phyloP scores from a whole-genome alignment of 1,140 invertebrate genomes.

The Leptopilina boulardi region DNA sequence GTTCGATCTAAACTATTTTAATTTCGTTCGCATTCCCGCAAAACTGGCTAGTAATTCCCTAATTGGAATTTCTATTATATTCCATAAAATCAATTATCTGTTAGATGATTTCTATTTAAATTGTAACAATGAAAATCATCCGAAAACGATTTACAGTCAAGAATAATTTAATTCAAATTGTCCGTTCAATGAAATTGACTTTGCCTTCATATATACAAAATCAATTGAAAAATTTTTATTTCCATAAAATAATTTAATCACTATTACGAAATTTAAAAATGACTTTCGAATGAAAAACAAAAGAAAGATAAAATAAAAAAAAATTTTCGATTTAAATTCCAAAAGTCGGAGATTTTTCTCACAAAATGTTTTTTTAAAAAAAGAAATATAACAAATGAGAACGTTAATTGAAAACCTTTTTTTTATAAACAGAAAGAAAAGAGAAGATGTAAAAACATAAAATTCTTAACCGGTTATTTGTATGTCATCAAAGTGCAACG shows the following conservation, averaged over 20 bases:
- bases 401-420: neutral
- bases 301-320: too few relatives aligned
- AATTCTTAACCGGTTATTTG: constrained; percentile 18
- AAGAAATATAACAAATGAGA: neutral
- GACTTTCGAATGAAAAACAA: too few relatives aligned
- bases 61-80: neutral
- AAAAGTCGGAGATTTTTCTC: too few relatives aligned
- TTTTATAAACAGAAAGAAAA: constrained; percentile 1
- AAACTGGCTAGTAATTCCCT: neutral
- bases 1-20: constrained; percentile 31
- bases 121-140: neutral
- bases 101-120: neutral
- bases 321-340: too few relatives aligned
- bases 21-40: neutral
- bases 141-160: neutral
- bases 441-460: neutral
- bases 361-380: neutral
- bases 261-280: too few relatives aligned
- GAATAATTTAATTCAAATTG: neutral
- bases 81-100: neutral
- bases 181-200: too few relatives aligned
- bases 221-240: neutral
- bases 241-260: too few relatives aligned
- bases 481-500: neutral
- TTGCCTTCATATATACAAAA: too few relatives aligned